A percentile compares a stretch with the other conserved stretches of the same genome.
Conservation (phyloP, 2,888 invertebrate genomes). For the Leptodirus hochenwartii region DNA sequence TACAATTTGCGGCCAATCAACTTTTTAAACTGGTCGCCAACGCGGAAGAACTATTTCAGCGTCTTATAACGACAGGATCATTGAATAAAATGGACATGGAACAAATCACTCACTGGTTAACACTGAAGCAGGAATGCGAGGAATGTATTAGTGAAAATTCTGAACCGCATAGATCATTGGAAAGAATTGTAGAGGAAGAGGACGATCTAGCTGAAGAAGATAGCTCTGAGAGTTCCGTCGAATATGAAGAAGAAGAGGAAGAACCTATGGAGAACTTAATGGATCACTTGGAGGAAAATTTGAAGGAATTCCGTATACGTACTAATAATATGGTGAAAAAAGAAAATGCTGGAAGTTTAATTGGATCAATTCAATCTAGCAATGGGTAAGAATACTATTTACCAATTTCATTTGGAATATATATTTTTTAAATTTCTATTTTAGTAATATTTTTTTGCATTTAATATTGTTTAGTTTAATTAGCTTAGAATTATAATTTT, state of each 20-base stretch:
- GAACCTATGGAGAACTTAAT: constrained; percentile 31
- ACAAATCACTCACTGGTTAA: constrained; percentile 68
- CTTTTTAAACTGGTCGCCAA: constrained; percentile 68
- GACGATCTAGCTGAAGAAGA: constrained; percentile 19
- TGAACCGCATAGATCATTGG: constrained; percentile 32
- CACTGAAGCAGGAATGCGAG: constrained; percentile 72
- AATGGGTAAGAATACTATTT: too few species aligned
- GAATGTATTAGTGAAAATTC: constrained; percentile 49
- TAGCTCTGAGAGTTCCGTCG: constrained; percentile 18
- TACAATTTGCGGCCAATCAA: constrained; percentile 69
- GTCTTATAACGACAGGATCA: constrained; percentile 49
- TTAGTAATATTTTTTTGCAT: too few species aligned
- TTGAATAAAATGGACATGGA: constrained; percentile 53
- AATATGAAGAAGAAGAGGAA: constrained; percentile 18
- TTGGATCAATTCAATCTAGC: too few species aligned
- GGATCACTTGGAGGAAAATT: constrained; percentile 45
- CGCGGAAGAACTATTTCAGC: constrained; percentile 69
- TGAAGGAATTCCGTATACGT: constrained; percentile 47
- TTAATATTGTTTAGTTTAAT: too few species aligned
- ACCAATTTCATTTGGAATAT: too few species aligned
- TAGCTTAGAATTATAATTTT: too few species aligned
- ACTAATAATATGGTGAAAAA: constrained; percentile 48
- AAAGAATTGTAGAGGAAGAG: constrained; percentile 34
- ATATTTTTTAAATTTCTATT: too few species aligned
- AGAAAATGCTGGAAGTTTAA: constrained; percentile 13